phyloP scores from a whole-genome alignment of 2,113 vertebrate species.

The Corythaixoides concolor region DNA sequence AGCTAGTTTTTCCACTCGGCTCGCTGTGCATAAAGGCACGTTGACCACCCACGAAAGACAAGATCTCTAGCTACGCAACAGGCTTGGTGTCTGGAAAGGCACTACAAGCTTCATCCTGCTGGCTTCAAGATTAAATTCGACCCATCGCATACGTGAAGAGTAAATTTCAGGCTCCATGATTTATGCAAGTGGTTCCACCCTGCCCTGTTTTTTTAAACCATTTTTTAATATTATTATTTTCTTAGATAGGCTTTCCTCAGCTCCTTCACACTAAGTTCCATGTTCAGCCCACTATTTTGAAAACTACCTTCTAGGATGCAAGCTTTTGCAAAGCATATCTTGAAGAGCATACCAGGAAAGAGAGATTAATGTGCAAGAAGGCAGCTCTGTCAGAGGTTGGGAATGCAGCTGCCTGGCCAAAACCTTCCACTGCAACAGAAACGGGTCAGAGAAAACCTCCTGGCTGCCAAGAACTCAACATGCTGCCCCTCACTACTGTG shows the following conservation, averaged over 20 bases:
- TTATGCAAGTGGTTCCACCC: background rate
- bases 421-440: constrained; percentile 8
- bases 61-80: background rate
- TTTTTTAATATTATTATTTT: background rate
- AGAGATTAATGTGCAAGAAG: background rate
- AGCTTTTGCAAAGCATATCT: background rate
- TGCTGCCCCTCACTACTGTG: background rate
- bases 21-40: background rate
- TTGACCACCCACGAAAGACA: background rate
- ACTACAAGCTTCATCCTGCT: background rate
- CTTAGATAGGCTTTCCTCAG: background rate
- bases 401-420: constrained; percentile 57
- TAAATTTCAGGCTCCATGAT: background rate
- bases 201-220: background rate
- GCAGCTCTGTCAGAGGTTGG: constrained; percentile 44
- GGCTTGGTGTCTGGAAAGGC: background rate
- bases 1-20: background rate
- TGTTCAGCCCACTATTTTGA: background rate
- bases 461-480: background rate
- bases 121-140: background rate
- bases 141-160: background rate
- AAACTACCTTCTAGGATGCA: background rate
- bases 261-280: background rate
- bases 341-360: background rate
- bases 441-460: background rate